These are phyloP conservation scores for Drosophila suboccidentalis DNA, from an alignment of 2,888 invertebrate genomes.

Conservation along the genomic window DNA sequence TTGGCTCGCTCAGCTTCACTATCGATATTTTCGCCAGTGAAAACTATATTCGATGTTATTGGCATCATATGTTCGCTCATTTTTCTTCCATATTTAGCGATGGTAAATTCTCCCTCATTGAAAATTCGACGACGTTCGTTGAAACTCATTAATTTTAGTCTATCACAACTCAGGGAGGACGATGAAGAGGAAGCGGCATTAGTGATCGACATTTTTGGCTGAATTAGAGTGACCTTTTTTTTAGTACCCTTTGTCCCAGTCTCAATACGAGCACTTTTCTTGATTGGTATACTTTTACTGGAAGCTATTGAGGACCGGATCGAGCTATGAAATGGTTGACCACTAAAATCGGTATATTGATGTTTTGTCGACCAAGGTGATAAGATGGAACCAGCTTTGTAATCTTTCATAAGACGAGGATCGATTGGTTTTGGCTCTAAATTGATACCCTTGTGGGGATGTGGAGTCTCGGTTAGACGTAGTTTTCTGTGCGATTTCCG, in stretches of 20 bases:
- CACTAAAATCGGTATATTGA: background rate
- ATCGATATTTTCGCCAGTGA: background rate
- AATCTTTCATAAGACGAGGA: background rate
- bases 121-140: conserved; percentile 29
- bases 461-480: background rate
- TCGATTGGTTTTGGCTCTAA: background rate
- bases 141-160: background rate
- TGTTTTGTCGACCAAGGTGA: background rate
- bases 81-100: conserved; percentile 42
- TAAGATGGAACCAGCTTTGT: background rate
- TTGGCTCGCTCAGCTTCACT: conserved; percentile 7
- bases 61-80: conserved; percentile 34
- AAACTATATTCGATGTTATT: background rate
- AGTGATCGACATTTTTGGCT: background rate
- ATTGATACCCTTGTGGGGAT: background rate
- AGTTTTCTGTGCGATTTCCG: conserved; percentile 1
- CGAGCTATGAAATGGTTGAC: background rate
- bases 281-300: background rate
- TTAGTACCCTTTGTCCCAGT: background rate
- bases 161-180: background rate
- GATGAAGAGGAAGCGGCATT: background rate
- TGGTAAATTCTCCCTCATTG: conserved; percentile 40
- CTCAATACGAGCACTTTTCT: background rate
- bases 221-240: background rate
- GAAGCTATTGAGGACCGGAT: background rate